Evolutionary conservation across 2,888 invertebrate genomes (phyloP).

Genomic region (Eristalinus aeneus): DNA sequence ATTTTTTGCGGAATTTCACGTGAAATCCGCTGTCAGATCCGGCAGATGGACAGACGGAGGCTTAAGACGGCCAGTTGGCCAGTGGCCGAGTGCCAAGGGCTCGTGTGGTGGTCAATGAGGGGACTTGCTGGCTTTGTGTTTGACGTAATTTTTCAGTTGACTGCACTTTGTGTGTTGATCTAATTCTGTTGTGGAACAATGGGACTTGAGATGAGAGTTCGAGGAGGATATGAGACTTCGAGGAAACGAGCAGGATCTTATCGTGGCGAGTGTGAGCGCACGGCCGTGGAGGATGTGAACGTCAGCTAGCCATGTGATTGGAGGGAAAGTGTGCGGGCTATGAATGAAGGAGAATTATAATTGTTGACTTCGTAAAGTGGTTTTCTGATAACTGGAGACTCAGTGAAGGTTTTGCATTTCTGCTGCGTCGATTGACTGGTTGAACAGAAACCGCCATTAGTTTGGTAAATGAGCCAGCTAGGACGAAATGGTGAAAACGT

Average conservation of each 20-base stretch:
- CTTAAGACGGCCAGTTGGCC: not conserved
- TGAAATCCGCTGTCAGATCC: slow-evolving; percentile 52
- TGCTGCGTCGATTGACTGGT: too few species aligned
- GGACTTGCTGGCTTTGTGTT: slow-evolving; percentile 6
- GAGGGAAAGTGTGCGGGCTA: not conserved
- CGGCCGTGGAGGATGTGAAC: not conserved
- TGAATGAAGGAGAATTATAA: not conserved
- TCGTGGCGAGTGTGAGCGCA: not conserved
- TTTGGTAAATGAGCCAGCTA: too few species aligned
- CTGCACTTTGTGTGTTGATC: slow-evolving; percentile 25
- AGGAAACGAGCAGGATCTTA: not conserved
- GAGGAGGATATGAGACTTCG: not conserved
- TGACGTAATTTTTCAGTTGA: slow-evolving; percentile 50
- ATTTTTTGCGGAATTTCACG: slow-evolving; percentile 61
- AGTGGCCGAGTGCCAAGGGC: not conserved
- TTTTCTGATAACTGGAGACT: not conserved
- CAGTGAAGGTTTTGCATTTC: too few species aligned
- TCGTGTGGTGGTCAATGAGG: slow-evolving; percentile 22
- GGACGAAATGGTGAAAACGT: too few species aligned
- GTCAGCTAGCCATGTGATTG: not conserved
- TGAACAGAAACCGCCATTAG: too few species aligned
- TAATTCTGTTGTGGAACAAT: not conserved
- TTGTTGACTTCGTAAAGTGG: not conserved
- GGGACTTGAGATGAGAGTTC: not conserved
- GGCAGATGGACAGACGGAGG: slow-evolving; percentile 54